phyloP scores from a whole-genome alignment of 2,888 invertebrate species.

The Xylota sylvarum region DNA sequence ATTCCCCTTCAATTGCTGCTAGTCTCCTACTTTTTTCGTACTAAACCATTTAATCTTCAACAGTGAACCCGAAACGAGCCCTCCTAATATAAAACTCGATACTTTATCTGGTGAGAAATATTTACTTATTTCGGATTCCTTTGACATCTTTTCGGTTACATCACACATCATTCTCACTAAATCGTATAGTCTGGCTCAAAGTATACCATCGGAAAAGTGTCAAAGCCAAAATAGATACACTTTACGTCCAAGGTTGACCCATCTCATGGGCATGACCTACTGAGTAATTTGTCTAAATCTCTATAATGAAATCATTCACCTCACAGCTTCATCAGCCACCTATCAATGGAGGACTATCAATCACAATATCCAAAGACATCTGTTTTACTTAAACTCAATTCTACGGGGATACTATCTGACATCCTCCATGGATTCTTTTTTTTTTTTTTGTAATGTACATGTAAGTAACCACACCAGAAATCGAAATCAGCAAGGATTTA shows the following conservation, averaged over 20 bases:
- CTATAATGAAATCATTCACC: slow-evolving; percentile 76
- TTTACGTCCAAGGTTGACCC: slow-evolving; percentile 63
- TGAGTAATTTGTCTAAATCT: slow-evolving; percentile 76
- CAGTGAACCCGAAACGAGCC: too few species aligned
- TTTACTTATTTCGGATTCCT: not conserved
- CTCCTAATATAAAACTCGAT: not conserved
- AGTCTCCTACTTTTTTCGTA: not conserved
- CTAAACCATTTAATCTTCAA: not conserved
- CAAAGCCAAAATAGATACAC: slow-evolving; percentile 37
- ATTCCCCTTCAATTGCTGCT: too few species aligned
- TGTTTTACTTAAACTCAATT: slow-evolving; percentile 78
- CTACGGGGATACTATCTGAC: slow-evolving; percentile 74
- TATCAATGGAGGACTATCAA: slow-evolving; percentile 77
- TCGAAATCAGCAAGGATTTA: slow-evolving; percentile 49
- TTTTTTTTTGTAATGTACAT: not conserved
- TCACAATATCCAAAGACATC: slow-evolving; percentile 79
- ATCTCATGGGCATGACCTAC: slow-evolving; percentile 73
- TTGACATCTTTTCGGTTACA: not conserved
- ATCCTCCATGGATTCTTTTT: slow-evolving; percentile 7
- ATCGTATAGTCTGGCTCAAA: not conserved
- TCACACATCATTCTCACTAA: not conserved
- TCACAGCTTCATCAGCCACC: slow-evolving; percentile 70
- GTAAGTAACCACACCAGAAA: slow-evolving; percentile 12
- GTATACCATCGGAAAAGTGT: slow-evolving; percentile 7
- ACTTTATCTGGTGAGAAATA: not conserved